Evolutionary conservation across 2,888 invertebrate species (phyloP).

Genomic region (Orchestes rusci): DNA sequence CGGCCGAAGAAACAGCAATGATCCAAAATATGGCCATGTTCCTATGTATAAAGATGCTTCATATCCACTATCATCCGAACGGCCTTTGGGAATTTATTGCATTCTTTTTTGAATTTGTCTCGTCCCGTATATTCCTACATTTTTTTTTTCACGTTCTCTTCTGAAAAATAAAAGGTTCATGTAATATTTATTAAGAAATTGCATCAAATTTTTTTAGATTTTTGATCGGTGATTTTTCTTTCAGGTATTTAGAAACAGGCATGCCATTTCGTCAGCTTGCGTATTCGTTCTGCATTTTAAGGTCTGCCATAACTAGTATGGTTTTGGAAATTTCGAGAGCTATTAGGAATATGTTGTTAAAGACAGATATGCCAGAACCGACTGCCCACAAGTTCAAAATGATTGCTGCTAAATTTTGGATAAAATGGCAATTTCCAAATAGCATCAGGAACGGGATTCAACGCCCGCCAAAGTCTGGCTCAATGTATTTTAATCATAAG

Average conservation of each 20-base stretch:
- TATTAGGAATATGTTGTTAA: constrained; percentile 13
- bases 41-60: no score
- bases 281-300: constrained; percentile 22
- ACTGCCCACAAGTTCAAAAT: constrained; percentile 2
- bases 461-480: constrained; percentile 9
- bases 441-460: constrained; percentile 12
- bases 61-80: no score
- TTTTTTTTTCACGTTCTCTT: constrained; percentile 15
- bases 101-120: constrained; percentile 13
- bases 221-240: no score
- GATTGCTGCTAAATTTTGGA: constrained; percentile 1
- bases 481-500: constrained; percentile 1
- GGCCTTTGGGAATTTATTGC: no score
- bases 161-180: constrained; percentile 14
- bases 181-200: no score
- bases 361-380: constrained; percentile 20
- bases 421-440: constrained; percentile 17
- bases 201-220: no score
- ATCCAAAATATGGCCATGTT: no score
- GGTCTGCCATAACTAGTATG: constrained; percentile 15
- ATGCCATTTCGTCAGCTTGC: constrained; percentile 15
- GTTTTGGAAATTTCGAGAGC: constrained; percentile 13
- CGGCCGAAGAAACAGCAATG: no score
- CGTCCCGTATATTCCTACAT: constrained; percentile 14
- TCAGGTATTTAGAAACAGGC: constrained; percentile 19